Conservation (phyloP, 2,797 vertebrate genomes). For the Spatula versicolor region DNA sequence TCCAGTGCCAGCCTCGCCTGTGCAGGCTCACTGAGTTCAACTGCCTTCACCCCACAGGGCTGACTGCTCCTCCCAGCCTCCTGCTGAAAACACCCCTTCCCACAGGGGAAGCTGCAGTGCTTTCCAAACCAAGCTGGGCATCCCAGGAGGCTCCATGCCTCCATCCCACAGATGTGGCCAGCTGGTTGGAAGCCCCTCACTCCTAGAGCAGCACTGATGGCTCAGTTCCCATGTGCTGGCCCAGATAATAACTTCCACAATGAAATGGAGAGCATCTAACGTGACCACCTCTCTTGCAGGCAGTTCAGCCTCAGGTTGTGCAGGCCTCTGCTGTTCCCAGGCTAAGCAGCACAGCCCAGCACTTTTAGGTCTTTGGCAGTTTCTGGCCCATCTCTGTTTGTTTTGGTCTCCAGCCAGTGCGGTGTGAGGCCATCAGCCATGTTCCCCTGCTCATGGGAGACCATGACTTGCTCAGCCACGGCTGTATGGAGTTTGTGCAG, state of each 20-base stretch:
- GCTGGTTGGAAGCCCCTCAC: rapidly evolving
- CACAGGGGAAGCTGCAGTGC: rapidly evolving
- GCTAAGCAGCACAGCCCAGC: background rate
- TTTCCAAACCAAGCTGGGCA: background rate
- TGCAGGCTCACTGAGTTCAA: background rate
- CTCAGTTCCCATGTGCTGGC: background rate
- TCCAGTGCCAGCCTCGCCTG: no score
- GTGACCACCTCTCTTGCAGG: background rate
- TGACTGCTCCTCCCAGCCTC: background rate
- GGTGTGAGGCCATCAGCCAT: background rate
- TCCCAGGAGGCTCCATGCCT: background rate
- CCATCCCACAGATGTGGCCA: rapidly evolving
- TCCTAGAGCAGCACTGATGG: background rate
- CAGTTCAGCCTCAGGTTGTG: background rate
- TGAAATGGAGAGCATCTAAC: background rate
- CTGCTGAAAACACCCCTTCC: background rate
- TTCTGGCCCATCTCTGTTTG: background rate
- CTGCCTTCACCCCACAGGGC: background rate
- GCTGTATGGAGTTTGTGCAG: background rate
- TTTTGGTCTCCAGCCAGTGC: background rate
- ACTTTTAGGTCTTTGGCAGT: background rate
- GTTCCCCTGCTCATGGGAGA: background rate
- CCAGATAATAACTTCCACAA: background rate
- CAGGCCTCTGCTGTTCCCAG: background rate
- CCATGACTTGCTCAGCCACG: background rate